Conservation (phyloP, 2,888 invertebrate species). For the Drosophila gaucha region DNA sequence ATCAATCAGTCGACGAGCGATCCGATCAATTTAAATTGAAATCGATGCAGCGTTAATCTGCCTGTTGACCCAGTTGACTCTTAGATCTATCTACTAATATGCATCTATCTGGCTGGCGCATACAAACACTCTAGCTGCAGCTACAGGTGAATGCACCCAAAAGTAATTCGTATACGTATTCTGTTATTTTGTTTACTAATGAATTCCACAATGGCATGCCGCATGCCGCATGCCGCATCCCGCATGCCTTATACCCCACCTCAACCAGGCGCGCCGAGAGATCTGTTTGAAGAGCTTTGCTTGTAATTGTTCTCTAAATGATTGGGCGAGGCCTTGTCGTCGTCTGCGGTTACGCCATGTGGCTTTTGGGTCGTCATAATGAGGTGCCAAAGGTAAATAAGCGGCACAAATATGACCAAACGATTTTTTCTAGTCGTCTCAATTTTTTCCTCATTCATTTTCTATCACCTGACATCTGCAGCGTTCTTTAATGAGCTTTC, state of each 20-base stretch:
- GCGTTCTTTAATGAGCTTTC: slow-evolving; percentile 71
- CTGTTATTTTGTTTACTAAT: slow-evolving; percentile 77
- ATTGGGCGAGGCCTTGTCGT: slow-evolving; percentile 57
- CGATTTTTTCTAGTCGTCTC: slow-evolving; percentile 29
- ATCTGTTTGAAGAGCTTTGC: slow-evolving; percentile 70
- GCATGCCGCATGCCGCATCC: slow-evolving; percentile 17
- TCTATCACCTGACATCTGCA: not conserved
- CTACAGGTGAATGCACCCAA: slow-evolving; percentile 74
- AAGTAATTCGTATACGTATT: slow-evolving; percentile 16
- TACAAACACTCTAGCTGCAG: slow-evolving; percentile 26
- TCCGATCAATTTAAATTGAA: slow-evolving; percentile 57
- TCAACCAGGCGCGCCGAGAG: slow-evolving; percentile 60
- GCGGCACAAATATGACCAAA: slow-evolving; percentile 42
- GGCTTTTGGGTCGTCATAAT: slow-evolving; percentile 74
- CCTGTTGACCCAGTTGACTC: slow-evolving; percentile 73
- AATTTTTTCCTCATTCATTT: slow-evolving; percentile 15
- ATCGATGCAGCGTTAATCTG: slow-evolving; percentile 71
- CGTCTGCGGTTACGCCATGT: slow-evolving; percentile 61
- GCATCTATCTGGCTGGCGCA: slow-evolving; percentile 11
- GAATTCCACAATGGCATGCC: slow-evolving; percentile 69
- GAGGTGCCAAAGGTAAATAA: slow-evolving; percentile 78
- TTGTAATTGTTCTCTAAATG: slow-evolving; percentile 75
- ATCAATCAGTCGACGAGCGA: slow-evolving; percentile 68
- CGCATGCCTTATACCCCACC: too few species aligned
- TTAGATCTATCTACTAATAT: slow-evolving; percentile 33